A percentile compares a stretch with the other conserved stretches of the same genome.
Evolutionary conservation across 2,888 invertebrate species (phyloP).

Genomic region (Drosophila mimica): DNA sequence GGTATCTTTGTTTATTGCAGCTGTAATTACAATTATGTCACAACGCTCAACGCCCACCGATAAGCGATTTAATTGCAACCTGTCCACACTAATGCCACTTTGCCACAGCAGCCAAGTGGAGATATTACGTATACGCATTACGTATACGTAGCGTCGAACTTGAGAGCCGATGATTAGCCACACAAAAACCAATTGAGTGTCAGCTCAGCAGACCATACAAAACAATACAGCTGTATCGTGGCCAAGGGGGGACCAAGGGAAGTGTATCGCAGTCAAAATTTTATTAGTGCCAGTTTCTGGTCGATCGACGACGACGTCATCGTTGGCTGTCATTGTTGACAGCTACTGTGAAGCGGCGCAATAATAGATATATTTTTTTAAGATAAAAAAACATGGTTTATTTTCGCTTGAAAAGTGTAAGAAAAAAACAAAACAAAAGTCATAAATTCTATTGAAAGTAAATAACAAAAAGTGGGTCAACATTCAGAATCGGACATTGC

Average conservation of each 20-base stretch:
- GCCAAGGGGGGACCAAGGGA: background rate
- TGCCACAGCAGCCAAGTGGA: slow-evolving; percentile 18
- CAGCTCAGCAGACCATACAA: slow-evolving; percentile 41
- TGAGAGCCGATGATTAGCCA: slow-evolving; percentile 50
- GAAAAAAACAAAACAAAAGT: slow-evolving; percentile 26
- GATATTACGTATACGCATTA: slow-evolving; percentile 61
- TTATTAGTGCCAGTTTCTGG: slow-evolving; percentile 59
- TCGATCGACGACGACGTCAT: slow-evolving; percentile 55
- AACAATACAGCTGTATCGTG: slow-evolving; percentile 45
- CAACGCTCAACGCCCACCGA: slow-evolving; percentile 54
- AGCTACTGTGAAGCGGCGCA: slow-evolving; percentile 54
- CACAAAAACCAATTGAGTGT: slow-evolving; percentile 60
- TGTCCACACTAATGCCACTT: slow-evolving; percentile 33
- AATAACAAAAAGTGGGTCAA: slow-evolving; percentile 72
- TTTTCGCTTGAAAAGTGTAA: slow-evolving; percentile 31
- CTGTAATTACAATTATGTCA: slow-evolving; percentile 49
- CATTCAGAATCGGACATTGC: slow-evolving; percentile 33
- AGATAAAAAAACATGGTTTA: slow-evolving; percentile 39
- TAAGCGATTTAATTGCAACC: slow-evolving; percentile 34
- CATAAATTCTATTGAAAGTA: slow-evolving; percentile 73
- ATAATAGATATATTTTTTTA: slow-evolving; percentile 43
- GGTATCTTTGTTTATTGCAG: slow-evolving; percentile 52
- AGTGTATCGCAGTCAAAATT: slow-evolving; percentile 43
- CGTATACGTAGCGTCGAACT: slow-evolving; percentile 24
- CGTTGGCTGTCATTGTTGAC: slow-evolving; percentile 53